Evolutionary conservation across 1,140 invertebrate species (phyloP).

Genomic region (Drusus annulatus): DNA sequence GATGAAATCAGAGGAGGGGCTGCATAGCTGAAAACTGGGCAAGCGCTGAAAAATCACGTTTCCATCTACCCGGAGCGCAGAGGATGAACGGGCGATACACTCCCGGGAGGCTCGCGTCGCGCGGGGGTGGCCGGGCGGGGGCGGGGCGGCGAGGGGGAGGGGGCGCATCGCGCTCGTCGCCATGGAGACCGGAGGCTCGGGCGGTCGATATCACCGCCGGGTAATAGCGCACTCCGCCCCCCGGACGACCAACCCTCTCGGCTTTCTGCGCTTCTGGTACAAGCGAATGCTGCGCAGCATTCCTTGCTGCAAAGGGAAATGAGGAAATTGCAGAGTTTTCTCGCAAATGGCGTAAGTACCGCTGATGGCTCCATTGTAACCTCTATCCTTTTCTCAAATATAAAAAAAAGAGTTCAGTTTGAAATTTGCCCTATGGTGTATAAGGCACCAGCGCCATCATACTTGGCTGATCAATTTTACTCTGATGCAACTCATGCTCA

Average conservation of each 20-base stretch:
- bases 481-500: no score
- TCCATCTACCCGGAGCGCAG: constrained; percentile 29
- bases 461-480: no score
- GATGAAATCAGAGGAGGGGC: neutral
- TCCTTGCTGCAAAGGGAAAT: constrained; percentile 11
- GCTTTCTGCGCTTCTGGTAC: constrained; percentile 28
- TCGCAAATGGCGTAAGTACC: no score
- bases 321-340: no score
- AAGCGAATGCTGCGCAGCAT: constrained; percentile 33
- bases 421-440: no score
- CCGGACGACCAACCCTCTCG: neutral
- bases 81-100: neutral
- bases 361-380: no score
- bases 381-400: no score
- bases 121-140: neutral
- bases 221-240: constrained; percentile 31
- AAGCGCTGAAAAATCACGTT: constrained; percentile 13
- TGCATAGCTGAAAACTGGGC: neutral
- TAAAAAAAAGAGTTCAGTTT: no score
- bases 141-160: neutral
- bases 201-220: neutral
- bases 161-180: constrained; percentile 46
- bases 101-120: neutral
- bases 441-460: no score
- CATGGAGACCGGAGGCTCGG: constrained; percentile 43